Base-by-base conservation (phyloP, 2,888 invertebrate species). In the Erynnis tages region DNA sequence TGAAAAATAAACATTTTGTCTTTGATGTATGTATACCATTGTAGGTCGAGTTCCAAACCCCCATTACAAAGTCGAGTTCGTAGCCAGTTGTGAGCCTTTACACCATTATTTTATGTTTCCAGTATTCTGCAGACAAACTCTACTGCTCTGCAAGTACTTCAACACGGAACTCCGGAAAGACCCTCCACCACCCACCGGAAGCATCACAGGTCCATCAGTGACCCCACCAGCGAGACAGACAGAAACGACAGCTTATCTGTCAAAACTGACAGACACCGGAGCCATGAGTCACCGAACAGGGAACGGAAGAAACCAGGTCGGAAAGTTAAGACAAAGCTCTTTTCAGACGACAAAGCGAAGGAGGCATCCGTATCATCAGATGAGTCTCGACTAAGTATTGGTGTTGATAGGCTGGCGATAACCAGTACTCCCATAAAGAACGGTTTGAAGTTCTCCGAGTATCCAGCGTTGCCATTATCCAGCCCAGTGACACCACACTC, bases 381-480 rank as follows among this genome's bases (percentile, higher is more conserved):
- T 53, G 88, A 88, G 37, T 82, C 82, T 0, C 68, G 75, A 43
- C 44, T 85, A 0, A 81, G 75, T 17, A 27, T 58, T 0, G 79
- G 83, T 0, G 55, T 82, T 1, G 84, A 86, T 11, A 69, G 71
- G 53, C 43, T 86, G 0, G 63, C 69, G 0, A 41, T 85, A 27
- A 77, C 87, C 0, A 87, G 86, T 52, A 89, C 88, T 1, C 88
- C 88, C 0, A 40, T 86, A 55, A 88, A 89, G 53, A 86, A 83
- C 57, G 77, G 72, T 4, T 47, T 73, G 0, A 78, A 71, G 54
- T 32, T 30, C 8, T 60, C 71, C 0, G 83, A 86, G 0, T 76
- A 70, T 32, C 70, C 76, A 0, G 73, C 66, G 40, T 44, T 74
- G 10, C 59, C 72, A 0, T n/a, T 67, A 0, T 58, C 76, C 0